Evolutionary conservation across 2,797 vertebrate species (phyloP), one percentile per base, ranked within the genome.

Genomic region (Tarsius wallacei): DNA sequence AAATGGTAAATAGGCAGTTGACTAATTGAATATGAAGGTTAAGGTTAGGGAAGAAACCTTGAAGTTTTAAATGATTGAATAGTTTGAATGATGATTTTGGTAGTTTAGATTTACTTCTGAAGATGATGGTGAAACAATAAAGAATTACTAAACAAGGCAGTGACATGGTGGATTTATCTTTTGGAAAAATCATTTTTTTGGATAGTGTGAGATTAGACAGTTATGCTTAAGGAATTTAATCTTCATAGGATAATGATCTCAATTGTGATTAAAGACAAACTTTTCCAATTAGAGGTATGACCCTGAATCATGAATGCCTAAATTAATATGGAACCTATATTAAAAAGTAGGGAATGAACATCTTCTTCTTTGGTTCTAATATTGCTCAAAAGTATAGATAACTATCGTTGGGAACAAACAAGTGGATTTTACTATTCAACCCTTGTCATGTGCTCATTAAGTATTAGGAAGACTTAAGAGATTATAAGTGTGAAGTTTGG

Each of bases 81-180:
- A 7, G 42, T 64, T 78, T 93, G 49, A 82, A 83, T 63, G 26
- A 68, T 49, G 21, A 74, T n/a, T 71, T 91, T 13, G 26, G 8
- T 70, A 83, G 15, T n/a, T 87, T 74, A 81, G 31, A 74, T 47
- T 91, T 80, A 81, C 76, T 87, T 90, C n/a, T 81, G 55, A 96
- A 74, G 13, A 7, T 49, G 5, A 47, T 47, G 17, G 8, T 76
- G 55, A 83, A 28, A 86, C 51, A 77, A 14, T 64, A 57, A 88
- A 77, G 42, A 86, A 90, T 78, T 28, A 77, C 42, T 89, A 88
- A 86, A 19, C 17, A 90, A 71, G 28, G 63, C 28, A 71, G 9
- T 64, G 24, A 80, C 47, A 49, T 22, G 36, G 49, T 33, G 15
- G 21, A 66, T 93, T 61, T 76, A 28, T 26, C 53, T 86, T 91